Base-by-base conservation (phyloP, 2,888 invertebrate genomes). In the Epirrita christyi region DNA sequence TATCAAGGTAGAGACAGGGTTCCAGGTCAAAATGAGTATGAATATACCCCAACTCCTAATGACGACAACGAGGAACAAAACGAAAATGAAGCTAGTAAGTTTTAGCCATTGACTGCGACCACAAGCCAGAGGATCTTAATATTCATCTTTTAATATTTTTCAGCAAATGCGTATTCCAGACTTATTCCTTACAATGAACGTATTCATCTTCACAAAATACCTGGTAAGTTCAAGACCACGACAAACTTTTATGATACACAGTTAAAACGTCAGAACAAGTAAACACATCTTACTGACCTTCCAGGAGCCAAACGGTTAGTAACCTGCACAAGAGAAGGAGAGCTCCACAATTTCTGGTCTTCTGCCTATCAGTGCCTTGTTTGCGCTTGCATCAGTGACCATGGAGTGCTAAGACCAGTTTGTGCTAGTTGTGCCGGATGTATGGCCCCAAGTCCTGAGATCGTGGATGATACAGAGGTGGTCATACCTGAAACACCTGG, bases 351-450 rank as follows among this genome's bases (percentile, higher is more conserved):
- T 45, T 57, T 79, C 15, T 80, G 78, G 80, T 70, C 78, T 0
- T 34, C 64, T 0, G 57, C 52, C 1, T 61, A 68, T 10, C 66
- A 80, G 1, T 90, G 89, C 60, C 53, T 84, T 15, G 73, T 88
- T 2, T 90, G 89, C 66, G 76, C 80, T 0, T 90, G 89, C 55
- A 61, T 82, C 14, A 70, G 66, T n/a, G 67, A 75, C 0, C 56
- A 65, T 13, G 76, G 76, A 0, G n/a, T 52, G 9, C 59, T 88
- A 10, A 65, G 61, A 34, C 75, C 86, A 0, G 72, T 82, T 0
- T 89, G 89, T 58, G 83, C 79, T 1, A 76, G 70, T 54, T 87
- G 86, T 63, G 67, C 68, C 32, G 76, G 72, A 0, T 86, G 86
- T 40, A 41, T 45, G 7, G 47, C 13, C 1, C 64, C 67, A 5